These are phyloP conservation scores for Drosophila setifemur DNA, from an alignment of 1,140 invertebrate genomes.

Conservation along the genomic window DNA sequence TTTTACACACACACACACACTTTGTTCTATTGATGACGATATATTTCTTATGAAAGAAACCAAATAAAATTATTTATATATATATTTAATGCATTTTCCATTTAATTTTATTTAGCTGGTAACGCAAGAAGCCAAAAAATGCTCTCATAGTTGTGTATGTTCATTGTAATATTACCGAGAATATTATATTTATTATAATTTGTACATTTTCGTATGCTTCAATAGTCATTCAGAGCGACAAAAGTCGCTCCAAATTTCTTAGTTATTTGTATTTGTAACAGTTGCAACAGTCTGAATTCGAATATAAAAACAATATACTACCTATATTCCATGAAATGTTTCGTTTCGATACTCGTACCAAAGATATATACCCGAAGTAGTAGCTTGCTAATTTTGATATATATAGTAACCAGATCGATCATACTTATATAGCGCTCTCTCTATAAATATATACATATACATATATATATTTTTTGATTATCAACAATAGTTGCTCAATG, in stretches of 20 bases:
- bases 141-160: slow-evolving; percentile 37
- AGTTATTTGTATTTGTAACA: slow-evolving; percentile 62
- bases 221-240: slow-evolving; percentile 51
- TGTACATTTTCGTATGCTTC: slow-evolving; percentile 27
- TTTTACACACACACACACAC: slow-evolving; percentile 21
- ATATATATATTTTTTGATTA: slow-evolving; percentile 55
- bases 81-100: slow-evolving; percentile 45
- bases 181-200: slow-evolving; percentile 19
- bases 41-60: slow-evolving; percentile 29
- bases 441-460: slow-evolving; percentile 49
- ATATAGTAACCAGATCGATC: slow-evolving; percentile 45
- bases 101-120: slow-evolving; percentile 25
- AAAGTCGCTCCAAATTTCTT: slow-evolving; percentile 38
- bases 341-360: slow-evolving; percentile 48
- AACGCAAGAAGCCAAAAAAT: slow-evolving; percentile 71
- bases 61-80: slow-evolving; percentile 40
- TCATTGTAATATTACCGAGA: slow-evolving; percentile 15
- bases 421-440: slow-evolving; percentile 59
- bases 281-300: slow-evolving; percentile 59
- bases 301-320: slow-evolving; percentile 40
- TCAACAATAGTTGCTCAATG: slow-evolving; percentile 38
- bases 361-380: slow-evolving; percentile 61
- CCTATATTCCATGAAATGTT: slow-evolving; percentile 59
- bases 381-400: slow-evolving; percentile 73
- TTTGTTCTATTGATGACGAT: slow-evolving; percentile 36